phyloP scores from a whole-genome alignment of 1,140 invertebrate species.

The Spodoptera frugiperda region DNA sequence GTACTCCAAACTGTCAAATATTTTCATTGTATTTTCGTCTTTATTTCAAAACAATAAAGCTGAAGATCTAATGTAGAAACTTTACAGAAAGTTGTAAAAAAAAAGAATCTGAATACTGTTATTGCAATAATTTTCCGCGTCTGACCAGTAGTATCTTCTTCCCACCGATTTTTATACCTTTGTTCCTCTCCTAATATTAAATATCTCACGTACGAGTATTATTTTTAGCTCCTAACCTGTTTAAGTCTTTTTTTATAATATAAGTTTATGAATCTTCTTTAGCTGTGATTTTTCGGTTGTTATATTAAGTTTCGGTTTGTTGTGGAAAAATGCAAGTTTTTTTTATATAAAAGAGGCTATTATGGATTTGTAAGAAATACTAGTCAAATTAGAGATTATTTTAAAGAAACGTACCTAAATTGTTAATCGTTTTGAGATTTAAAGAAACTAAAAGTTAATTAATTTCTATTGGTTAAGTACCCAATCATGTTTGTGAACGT shows the following conservation, averaged over 20 bases:
- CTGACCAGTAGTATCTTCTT: slow-evolving; percentile 19
- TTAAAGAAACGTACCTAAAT: not conserved
- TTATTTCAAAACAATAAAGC: too few species aligned
- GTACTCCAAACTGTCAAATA: too few species aligned
- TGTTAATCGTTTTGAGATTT: slow-evolving; percentile 12
- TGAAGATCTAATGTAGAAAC: too few species aligned
- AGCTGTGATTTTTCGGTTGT: slow-evolving; percentile 38
- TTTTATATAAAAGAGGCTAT: slow-evolving; percentile 5
- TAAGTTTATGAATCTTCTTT: slow-evolving; percentile 33
- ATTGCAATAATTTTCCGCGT: not conserved
- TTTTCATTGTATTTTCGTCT: too few species aligned
- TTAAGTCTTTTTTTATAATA: not conserved
- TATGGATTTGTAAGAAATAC: slow-evolving; percentile 8
- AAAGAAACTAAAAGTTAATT: slow-evolving; percentile 8
- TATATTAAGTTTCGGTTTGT: not conserved
- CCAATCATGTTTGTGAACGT: slow-evolving; percentile 5
- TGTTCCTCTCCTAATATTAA: slow-evolving; percentile 4
- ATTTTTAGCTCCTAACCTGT: not conserved
- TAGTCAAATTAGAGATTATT: slow-evolving; percentile 30
- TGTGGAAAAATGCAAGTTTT: not conserved
- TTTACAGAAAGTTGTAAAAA: too few species aligned
- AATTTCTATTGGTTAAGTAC: slow-evolving; percentile 3
- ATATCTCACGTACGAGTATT: slow-evolving; percentile 11
- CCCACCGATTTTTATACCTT: slow-evolving; percentile 4
- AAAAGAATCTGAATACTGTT: too few species aligned